Evolutionary conservation across 2,113 vertebrate species (phyloP).

Genomic region (Polypterus bichir): DNA sequence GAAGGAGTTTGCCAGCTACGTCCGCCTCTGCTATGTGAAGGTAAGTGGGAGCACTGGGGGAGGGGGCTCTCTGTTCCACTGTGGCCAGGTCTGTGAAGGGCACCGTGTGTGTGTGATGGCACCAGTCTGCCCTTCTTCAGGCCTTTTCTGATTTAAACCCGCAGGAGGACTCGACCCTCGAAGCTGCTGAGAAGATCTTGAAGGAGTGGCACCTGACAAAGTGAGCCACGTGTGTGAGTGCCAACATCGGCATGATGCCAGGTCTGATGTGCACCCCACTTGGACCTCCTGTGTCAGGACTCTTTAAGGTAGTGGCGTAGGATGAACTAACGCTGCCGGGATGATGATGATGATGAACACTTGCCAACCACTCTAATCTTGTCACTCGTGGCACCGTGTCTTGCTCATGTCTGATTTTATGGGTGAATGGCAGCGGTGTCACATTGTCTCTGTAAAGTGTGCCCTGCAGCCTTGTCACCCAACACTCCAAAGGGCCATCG

Average conservation of each 20-base stretch:
- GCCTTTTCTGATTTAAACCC: not conserved
- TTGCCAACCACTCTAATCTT: too few relatives aligned
- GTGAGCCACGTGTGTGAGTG: constrained; percentile 1
- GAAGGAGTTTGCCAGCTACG: constrained; percentile 61
- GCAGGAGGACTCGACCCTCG: constrained; percentile 75
- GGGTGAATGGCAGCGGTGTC: too few relatives aligned
- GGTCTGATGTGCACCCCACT: too few relatives aligned
- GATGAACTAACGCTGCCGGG: too few relatives aligned
- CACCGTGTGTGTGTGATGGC: rapidly evolving
- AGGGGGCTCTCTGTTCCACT: not conserved
- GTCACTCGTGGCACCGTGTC: too few relatives aligned
- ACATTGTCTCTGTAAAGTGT: too few relatives aligned
- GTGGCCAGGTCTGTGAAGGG: not conserved
- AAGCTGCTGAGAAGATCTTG: constrained; percentile 67
- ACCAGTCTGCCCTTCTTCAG: not conserved
- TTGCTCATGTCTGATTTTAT: too few relatives aligned
- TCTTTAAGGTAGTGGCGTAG: too few relatives aligned
- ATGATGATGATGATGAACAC: too few relatives aligned
- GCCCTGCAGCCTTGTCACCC: too few relatives aligned
- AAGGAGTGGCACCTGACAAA: constrained; percentile 55
- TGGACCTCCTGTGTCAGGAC: too few relatives aligned
- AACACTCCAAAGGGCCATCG: too few relatives aligned
- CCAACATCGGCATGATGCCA: not conserved
- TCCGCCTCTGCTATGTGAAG: constrained; percentile 91
- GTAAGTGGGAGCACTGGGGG: constrained; percentile 34